phyloP scores from a whole-genome alignment of 30 jellyfish, hydroid and myxozoan genomes.

The Hydra vulgaris region DNA sequence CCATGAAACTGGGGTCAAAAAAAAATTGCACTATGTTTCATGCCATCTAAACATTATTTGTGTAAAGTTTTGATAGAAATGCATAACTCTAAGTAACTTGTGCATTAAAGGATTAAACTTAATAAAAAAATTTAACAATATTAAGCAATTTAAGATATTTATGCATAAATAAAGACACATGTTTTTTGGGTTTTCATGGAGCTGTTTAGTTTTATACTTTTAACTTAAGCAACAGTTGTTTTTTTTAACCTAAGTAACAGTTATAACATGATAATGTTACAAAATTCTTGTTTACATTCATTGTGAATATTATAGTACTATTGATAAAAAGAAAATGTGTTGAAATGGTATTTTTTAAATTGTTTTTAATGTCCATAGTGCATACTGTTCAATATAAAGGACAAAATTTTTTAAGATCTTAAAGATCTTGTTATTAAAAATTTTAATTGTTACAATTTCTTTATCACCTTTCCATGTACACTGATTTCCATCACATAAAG shows the following conservation, averaged over 20 bases:
- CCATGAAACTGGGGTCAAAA: neutral
- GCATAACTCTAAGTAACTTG: neutral
- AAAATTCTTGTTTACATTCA: neutral
- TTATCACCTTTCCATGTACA: too few species aligned
- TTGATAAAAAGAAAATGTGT: neutral
- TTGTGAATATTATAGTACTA: neutral
- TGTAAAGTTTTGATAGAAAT: neutral
- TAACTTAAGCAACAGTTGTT: neutral
- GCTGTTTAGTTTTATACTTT: slow-evolving; percentile 4
- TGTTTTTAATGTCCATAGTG: slow-evolving; percentile 2
- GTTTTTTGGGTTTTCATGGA: slow-evolving; percentile 24
- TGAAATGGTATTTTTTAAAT: neutral
- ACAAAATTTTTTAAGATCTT: slow-evolving; percentile 19
- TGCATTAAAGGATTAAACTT: neutral
- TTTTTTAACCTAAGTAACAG: too few species aligned
- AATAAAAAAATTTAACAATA: too few species aligned
- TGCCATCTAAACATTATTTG: too few species aligned
- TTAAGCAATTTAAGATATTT: too few species aligned
- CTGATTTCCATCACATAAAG: too few species aligned
- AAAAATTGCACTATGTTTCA: too few species aligned
- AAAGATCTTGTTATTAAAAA: too few species aligned
- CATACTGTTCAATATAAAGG: slow-evolving; percentile 17
- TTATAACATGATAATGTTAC: neutral
- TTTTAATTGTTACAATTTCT: too few species aligned
- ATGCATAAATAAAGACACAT: slow-evolving; percentile 21